Conservation (phyloP, 1,140 invertebrate species). For the Brevipalpus yothersi region DNA sequence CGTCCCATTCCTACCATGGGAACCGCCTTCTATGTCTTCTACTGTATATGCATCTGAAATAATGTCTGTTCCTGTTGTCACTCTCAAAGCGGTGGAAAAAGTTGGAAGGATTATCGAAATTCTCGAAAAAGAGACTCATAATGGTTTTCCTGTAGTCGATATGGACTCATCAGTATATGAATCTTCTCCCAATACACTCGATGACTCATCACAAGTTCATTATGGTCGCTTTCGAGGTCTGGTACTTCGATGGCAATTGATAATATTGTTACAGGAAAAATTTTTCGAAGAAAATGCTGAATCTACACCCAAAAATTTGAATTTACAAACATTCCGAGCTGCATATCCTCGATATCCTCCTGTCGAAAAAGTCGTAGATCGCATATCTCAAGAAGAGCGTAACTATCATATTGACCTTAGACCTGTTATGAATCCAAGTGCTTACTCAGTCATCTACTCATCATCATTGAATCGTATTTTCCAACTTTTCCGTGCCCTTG, state of each 20-base stretch:
- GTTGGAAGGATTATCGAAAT: constrained; percentile 50
- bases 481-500: constrained; percentile 71
- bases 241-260: constrained; percentile 65
- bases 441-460: constrained; percentile 45
- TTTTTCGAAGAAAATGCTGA: constrained; percentile 51
- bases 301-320: constrained; percentile 32
- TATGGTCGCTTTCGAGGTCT: constrained; percentile 56
- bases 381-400: constrained; percentile 29
- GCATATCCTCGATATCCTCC: constrained; percentile 72
- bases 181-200: background rate
- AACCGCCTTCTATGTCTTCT: constrained; percentile 61
- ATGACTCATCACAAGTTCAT: constrained; percentile 15
- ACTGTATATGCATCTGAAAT: constrained; percentile 52
- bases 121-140: constrained; percentile 50
- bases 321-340: constrained; percentile 53
- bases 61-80: constrained; percentile 52
- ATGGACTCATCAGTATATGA: constrained; percentile 12
- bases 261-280: constrained; percentile 60
- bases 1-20: constrained; percentile 73
- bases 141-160: constrained; percentile 86
- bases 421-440: constrained; percentile 78
- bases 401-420: constrained; percentile 53
- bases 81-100: constrained; percentile 50
- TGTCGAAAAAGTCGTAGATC: constrained; percentile 32
- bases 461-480: constrained; percentile 74